Conservation (phyloP, 2,113 vertebrate genomes). For the Prunella himalayana region DNA sequence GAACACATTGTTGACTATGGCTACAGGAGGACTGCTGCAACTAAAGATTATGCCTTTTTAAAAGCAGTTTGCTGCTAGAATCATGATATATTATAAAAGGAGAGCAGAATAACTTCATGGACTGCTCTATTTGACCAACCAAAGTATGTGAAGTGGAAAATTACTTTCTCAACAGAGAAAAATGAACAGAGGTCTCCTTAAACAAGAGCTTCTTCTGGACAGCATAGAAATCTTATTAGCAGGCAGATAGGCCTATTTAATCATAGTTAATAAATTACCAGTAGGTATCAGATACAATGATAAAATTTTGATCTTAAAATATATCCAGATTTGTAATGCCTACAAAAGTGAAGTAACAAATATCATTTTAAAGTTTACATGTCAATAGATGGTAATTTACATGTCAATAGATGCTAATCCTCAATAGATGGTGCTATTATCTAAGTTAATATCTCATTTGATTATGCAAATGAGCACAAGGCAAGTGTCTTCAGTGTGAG, state of each 20-base stretch:
- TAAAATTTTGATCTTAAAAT: neutral
- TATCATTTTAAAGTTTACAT: neutral
- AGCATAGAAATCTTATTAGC: neutral
- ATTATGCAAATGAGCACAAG: constrained; percentile 13
- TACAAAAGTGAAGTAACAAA: neutral
- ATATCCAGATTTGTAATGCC: neutral
- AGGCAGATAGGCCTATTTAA: neutral
- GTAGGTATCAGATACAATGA: neutral
- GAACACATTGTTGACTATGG: neutral
- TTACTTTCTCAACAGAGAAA: neutral
- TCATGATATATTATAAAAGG: neutral
- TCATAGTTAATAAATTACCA: neutral
- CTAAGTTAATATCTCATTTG: constrained; percentile 43
- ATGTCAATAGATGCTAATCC: constrained; percentile 8
- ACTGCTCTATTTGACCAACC: neutral
- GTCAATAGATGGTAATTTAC: too few relatives aligned
- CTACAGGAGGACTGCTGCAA: neutral
- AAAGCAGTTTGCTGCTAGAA: neutral
- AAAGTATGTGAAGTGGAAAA: neutral
- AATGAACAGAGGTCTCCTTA: neutral
- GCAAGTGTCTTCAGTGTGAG: neutral
- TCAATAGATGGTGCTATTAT: constrained; percentile 70
- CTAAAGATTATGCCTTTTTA: neutral
- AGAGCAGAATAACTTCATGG: neutral
- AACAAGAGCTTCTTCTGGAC: neutral